Evolutionary conservation across 2,113 vertebrate genomes (phyloP), one percentile per base, ranked within the genome.

Genomic region (Nannospalax galili): DNA sequence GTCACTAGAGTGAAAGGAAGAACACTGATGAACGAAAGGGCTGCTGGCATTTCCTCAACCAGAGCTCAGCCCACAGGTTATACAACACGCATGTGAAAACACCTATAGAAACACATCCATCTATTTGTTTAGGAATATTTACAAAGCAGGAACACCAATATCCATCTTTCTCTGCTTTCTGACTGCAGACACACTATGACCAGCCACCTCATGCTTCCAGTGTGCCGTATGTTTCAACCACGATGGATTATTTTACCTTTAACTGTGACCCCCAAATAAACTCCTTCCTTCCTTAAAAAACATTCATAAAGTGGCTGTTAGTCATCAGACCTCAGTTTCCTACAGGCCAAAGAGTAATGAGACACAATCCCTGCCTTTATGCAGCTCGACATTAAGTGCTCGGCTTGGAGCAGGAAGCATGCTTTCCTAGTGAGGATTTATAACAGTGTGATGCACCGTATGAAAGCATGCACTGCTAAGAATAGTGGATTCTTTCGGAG

Each of bases 111-210:
- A 77, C 12, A 30, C 37, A 91, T 28, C 69, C 8, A 56, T 35
- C 84, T n/a, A 40, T 94, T 85, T 45, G 24, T 5, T 86, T 67
- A 86, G 87, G 75, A 73, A 89, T 86, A 81, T 35, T 84, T 81
- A 45, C 72, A 84, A 70, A 60, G 35, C 20, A 67, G 73, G 82
- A 70, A 10, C 16, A 26, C 32, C 14, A n/a, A 2, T 32, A 52
- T 24, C 8, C 32, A 16, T 52, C 45, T 70, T 12, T 14, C 35
- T 56, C 65, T 70, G 24, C 67, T 72, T 72, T 65, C 67, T 28
- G 20, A 35, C 11, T 7, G 19, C 4, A 6, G 4, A 72, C 30
- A 37, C 35, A 19, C 14, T 67, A 62, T 56, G 45, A 72, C 35
- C 20, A 58, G 22, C 45, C 5, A 14, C 26, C 84, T 28, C 35